Percentiles rank a stretch among this genome's conserved stretches.
Conservation (phyloP, 2,113 vertebrate genomes). For the Boulengeromyrus knoepffleri region DNA sequence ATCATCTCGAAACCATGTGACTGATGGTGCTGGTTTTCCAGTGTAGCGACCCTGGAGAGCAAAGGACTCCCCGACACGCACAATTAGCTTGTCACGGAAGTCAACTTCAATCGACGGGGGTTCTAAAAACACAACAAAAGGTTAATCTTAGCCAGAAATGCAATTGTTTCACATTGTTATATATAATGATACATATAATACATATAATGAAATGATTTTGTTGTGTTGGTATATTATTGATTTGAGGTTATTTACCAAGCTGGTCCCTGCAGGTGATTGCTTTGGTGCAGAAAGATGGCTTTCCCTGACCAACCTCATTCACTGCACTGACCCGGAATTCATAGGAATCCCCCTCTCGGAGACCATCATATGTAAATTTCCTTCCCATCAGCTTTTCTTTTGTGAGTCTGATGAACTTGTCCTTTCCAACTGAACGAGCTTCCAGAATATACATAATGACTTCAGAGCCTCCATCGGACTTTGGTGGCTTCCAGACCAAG, state of each 20-base stretch:
- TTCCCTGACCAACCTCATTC: conserved; percentile 88
- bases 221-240: not conserved
- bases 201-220: not conserved
- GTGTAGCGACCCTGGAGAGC: conserved; percentile 82
- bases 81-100: conserved; percentile 85
- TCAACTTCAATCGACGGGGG: conserved; percentile 90
- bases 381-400: conserved; percentile 84
- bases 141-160: not conserved
- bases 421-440: conserved; percentile 88
- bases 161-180: not conserved
- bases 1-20: conserved; percentile 82
- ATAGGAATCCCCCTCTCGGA: conserved; percentile 88
- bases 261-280: conserved; percentile 92
- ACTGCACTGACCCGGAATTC: conserved; percentile 89
- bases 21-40: conserved; percentile 85
- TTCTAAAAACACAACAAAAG: conserved; percentile 57
- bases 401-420: conserved; percentile 81
- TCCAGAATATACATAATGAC: conserved; percentile 89
- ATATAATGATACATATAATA: not conserved
- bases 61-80: conserved; percentile 87
- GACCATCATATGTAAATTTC: conserved; percentile 76
- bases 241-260: conserved; percentile 66
- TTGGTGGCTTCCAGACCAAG: conserved; percentile 89
- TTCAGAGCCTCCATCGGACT: conserved; percentile 86
- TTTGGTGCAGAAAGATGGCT: conserved; percentile 93